Base-by-base conservation (phyloP, 2,113 vertebrate species). In the Tragelaphus strepsiceros region DNA sequence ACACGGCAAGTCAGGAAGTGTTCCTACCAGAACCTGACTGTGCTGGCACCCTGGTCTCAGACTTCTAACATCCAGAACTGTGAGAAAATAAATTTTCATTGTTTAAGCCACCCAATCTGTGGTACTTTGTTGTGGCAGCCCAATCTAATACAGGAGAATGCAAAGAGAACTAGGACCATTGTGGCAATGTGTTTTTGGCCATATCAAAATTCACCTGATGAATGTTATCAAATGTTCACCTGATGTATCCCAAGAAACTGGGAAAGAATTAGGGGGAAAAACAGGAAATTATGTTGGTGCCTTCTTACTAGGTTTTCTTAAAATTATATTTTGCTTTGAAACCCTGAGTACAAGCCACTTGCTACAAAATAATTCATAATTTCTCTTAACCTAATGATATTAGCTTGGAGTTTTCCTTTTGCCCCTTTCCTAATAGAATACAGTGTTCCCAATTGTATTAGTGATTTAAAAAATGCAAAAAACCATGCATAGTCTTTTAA, bases 321-420 rank as follows among this genome's bases (percentile, higher is more conserved):
- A 97, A 77, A 43, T 85, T 78, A 35, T 77, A 26, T 59, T 94
- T 97, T 90, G 19, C 46, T 97, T 10, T 21, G 67, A 85, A 85
- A n/a, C 5, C 14, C 54, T 43, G 19, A 89, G 21, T 53, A 43
- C 2, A 96, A 62, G 14, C 7, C 83, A 78, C 13, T 77, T 77
- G 61, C n/a, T 82, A 28, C 14, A 83, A 93, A 24, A 80, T 59
- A 77, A 88, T 26, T 43, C 11, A 11, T 88, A 67, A 54, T 64
- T 53, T 89, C 30, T 88, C 59, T 96, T 82, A 62, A 26, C 28
- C 77, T 19, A 35, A 7, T 93, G 32, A 91, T 74, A 91, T 54
- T 80, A 89, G 16, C 43, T 86, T 93, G 49, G 71, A 26, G 16
- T 81, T 83, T 64, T 54, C 53, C 43, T 39, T 71, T 21, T 2